These are phyloP conservation scores for Leptobrachium leishanense DNA, from an alignment of 2,113 vertebrate species.

Conservation along the genomic window DNA sequence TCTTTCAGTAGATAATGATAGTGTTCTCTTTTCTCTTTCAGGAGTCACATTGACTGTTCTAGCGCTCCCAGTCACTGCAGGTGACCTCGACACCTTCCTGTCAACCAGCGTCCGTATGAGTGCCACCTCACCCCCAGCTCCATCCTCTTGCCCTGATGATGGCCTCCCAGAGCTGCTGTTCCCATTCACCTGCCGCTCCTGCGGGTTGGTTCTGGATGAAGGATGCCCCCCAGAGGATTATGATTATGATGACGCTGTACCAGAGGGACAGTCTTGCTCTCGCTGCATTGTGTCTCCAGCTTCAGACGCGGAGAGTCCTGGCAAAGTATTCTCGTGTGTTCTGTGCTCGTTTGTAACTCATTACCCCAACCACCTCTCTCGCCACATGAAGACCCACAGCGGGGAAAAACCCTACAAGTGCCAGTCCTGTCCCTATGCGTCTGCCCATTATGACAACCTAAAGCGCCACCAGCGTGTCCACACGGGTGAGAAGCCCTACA, in stretches of 20 bases:
- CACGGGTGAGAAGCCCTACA: constrained; percentile 89
- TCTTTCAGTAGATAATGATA: background rate
- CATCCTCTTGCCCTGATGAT: constrained; percentile 28
- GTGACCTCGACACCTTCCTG: constrained; percentile 63
- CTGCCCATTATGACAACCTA: constrained; percentile 95
- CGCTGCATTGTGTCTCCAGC: constrained; percentile 72
- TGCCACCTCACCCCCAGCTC: constrained; percentile 17
- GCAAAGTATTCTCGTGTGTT: constrained; percentile 81
- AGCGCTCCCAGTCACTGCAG: constrained; percentile 58
- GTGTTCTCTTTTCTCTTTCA: constrained; percentile 33
- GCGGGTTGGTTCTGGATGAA: constrained; percentile 85
- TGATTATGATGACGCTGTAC: constrained; percentile 75
- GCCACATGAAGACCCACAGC: constrained; percentile 98
- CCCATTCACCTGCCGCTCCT: constrained; percentile 87
- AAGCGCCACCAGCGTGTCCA: constrained; percentile 93
- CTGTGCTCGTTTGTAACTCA: constrained; percentile 93
- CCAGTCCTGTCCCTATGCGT: constrained; percentile 90
- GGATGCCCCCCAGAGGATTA: constrained; percentile 49
- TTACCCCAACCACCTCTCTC: constrained; percentile 94
- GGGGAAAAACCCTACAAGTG: constrained; percentile 96
- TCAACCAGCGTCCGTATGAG: constrained; percentile 66
- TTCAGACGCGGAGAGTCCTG: constrained; percentile 70
- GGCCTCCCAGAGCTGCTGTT: constrained; percentile 81
- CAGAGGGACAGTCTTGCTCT: constrained; percentile 76
- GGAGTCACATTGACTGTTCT: constrained; percentile 65